A percentile compares a stretch with the other conserved stretches of the same genome.
These are phyloP conservation scores for Sphaerophoria rueppellii DNA, from an alignment of 2,888 invertebrate genomes.

Conservation along the genomic window DNA sequence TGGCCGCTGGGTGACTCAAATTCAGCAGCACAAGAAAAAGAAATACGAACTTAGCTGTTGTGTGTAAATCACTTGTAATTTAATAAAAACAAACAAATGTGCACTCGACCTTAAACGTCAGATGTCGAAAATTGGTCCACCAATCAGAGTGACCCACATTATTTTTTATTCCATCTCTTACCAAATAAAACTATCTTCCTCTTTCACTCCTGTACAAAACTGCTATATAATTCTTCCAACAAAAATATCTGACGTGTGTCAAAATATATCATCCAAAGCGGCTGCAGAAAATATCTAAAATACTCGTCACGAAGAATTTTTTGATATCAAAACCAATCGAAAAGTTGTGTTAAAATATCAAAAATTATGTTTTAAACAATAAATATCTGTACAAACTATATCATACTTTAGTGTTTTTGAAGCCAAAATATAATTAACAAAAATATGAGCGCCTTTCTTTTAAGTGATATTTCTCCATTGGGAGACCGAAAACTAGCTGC, in stretches of 20 bases:
- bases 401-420: conserved; percentile 12
- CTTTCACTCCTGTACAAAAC: conserved; percentile 22
- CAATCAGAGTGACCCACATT: conserved; percentile 71
- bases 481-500: conserved; percentile 86
- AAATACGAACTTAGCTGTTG: not conserved
- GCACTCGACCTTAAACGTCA: conserved; percentile 52
- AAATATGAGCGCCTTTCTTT: conserved; percentile 63
- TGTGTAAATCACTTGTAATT: not conserved
- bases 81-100: not conserved
- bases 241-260: conserved; percentile 69
- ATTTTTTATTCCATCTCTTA: conserved; percentile 57
- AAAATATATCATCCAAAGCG: conserved; percentile 57
- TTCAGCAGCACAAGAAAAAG: not conserved
- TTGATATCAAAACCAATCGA: not conserved
- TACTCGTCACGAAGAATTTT: conserved; percentile 15
- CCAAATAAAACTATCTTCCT: conserved; percentile 30
- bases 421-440: not conserved
- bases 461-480: conserved; percentile 61
- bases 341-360: not conserved
- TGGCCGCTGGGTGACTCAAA: no score
- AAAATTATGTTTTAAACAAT: conserved; percentile 61
- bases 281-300: conserved; percentile 34
- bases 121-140: conserved; percentile 43
- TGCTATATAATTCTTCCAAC: conserved; percentile 27
- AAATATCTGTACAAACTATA: not conserved